Conservation (phyloP, 2,888 invertebrate species). For the Stratiomys singularior region DNA sequence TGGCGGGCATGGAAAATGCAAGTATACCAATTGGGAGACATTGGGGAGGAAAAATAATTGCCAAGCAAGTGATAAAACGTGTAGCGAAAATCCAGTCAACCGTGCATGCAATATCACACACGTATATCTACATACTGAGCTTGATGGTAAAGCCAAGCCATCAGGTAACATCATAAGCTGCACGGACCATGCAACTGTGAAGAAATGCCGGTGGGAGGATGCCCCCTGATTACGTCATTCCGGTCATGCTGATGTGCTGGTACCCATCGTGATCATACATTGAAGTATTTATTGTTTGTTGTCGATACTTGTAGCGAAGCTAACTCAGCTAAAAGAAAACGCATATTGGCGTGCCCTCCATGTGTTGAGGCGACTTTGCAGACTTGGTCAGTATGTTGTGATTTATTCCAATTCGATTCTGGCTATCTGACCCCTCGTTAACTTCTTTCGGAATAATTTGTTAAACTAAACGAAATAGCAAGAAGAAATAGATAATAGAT, state of each 20-base stretch:
- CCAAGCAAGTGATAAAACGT: not conserved
- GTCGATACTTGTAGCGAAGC: not conserved
- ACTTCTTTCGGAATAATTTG: not conserved
- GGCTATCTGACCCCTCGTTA: not conserved
- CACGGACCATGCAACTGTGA: not conserved
- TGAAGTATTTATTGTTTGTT: not conserved
- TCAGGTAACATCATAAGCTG: not conserved
- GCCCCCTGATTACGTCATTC: not conserved
- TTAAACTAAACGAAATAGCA: not conserved
- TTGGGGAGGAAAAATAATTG: too few species aligned
- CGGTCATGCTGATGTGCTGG: not conserved
- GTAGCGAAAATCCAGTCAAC: not conserved
- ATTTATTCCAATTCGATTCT: not conserved
- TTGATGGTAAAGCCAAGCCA: not conserved
- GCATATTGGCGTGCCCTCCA: not conserved
- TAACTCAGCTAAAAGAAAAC: not conserved
- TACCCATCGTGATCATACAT: not conserved
- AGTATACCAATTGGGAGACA: not conserved
- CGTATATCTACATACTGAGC: not conserved
- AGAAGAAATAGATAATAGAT: not conserved
- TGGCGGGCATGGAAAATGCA: not conserved
- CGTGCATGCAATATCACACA: constrained; percentile 9
- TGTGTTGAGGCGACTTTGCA: not conserved
- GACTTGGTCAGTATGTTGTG: not conserved
- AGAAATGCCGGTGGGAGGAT: constrained; percentile 34